phyloP scores from a whole-genome alignment of 1,140 invertebrate species.

The Nilaparvata lugens region DNA sequence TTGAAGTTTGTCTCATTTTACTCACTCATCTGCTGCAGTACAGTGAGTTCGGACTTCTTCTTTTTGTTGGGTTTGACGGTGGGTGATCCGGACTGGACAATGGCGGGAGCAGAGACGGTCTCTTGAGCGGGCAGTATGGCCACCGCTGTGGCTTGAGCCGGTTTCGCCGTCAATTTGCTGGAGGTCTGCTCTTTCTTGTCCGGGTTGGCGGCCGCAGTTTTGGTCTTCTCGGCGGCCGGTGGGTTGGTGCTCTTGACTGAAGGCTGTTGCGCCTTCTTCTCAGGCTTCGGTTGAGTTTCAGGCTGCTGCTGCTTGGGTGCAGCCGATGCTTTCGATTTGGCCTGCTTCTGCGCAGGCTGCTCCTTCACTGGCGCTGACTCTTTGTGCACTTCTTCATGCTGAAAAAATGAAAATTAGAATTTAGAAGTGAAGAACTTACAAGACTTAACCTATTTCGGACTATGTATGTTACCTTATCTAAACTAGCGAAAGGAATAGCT shows the following conservation, averaged over 20 bases:
- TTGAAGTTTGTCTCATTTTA: no score
- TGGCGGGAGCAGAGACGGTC: not conserved
- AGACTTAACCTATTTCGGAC: not conserved
- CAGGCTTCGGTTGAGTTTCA: not conserved
- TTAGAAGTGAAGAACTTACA: no score
- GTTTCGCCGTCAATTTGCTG: not conserved
- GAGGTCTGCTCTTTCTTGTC: not conserved
- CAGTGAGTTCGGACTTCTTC: conserved; percentile 39
- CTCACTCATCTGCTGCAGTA: conserved; percentile 38
- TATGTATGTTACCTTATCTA: no score
- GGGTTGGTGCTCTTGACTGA: not conserved
- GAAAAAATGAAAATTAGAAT: no score
- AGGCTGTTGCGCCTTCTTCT: no score
- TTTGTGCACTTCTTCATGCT: not conserved
- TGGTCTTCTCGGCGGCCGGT: not conserved
- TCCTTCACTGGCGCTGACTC: not conserved
- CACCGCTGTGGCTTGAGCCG: not conserved
- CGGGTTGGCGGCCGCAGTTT: not conserved
- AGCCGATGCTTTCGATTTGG: not conserved
- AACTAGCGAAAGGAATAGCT: no score
- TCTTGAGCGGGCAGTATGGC: not conserved
- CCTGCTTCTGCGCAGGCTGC: not conserved
- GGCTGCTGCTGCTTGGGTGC: not conserved
- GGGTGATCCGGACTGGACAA: not conserved
- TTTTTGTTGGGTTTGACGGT: conserved; percentile 39